Conservation (phyloP, 92 coral and sea anemone species). For the Epizoanthus ramosus region DNA sequence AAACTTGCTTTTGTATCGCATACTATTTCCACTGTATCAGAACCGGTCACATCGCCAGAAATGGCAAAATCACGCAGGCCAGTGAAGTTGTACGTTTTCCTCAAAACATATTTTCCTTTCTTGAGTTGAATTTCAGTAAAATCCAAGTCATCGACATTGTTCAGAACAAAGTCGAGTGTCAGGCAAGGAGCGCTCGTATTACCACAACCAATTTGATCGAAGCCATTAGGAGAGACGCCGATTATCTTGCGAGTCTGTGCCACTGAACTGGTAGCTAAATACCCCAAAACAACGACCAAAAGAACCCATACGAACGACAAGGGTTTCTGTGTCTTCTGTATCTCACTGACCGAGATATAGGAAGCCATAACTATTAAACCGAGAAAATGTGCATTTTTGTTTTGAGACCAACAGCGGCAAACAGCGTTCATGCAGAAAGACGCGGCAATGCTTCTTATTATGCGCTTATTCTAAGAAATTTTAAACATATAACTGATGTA, state of each 20-base stretch:
- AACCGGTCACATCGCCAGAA: not conserved
- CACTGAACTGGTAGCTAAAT: not conserved
- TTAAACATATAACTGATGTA: too few relatives aligned
- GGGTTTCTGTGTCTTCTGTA: not conserved
- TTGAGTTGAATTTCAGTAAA: not conserved
- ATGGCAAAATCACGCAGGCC: slow-evolving; percentile 16
- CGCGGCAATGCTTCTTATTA: too few relatives aligned
- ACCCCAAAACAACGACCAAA: not conserved
- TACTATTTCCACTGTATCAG: slow-evolving; percentile 6
- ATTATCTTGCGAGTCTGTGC: not conserved
- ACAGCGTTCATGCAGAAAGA: too few relatives aligned
- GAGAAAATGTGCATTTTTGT: too few relatives aligned
- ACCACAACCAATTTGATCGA: slow-evolving; percentile 29
- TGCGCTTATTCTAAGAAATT: too few relatives aligned
- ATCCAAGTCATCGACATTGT: not conserved
- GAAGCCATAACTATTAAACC: slow-evolving; percentile 14
- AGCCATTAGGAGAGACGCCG: slow-evolving; percentile 32
- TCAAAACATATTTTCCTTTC: not conserved
- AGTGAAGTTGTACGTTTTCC: slow-evolving; percentile 29
- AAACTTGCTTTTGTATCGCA: slow-evolving; percentile 18
- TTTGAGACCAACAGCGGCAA: too few relatives aligned
- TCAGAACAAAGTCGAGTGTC: slow-evolving; percentile 33
- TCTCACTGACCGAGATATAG: not conserved
- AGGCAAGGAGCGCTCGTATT: slow-evolving; percentile 29
- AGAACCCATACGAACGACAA: not conserved